Evolutionary conservation across 1,140 invertebrate species (phyloP).

Genomic region (Diabrotica undecimpunctata): DNA sequence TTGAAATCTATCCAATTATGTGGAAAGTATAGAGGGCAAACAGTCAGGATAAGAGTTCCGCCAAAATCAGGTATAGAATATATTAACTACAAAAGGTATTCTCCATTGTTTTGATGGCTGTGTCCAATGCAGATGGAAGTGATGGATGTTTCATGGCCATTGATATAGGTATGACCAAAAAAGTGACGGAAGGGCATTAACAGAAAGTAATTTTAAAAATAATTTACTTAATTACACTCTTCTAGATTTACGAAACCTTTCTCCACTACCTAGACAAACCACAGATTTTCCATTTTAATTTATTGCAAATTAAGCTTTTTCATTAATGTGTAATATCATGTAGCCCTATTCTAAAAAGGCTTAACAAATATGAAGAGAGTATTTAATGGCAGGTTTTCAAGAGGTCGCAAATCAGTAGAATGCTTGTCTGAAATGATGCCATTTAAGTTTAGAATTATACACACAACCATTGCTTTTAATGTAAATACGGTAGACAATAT

Average conservation of each 20-base stretch:
- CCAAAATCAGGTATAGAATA: constrained; percentile 6
- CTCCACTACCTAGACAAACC: constrained; percentile 28
- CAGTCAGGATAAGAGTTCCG: constrained; percentile 29
- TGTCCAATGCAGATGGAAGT: constrained; percentile 39
- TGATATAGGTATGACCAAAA: constrained; percentile 16
- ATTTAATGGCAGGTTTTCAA: constrained; percentile 45
- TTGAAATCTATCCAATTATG: constrained; percentile 21
- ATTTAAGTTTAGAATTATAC: constrained; percentile 45
- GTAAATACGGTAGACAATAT: constrained; percentile 37
- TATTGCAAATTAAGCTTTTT: constrained; percentile 50
- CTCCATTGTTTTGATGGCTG: constrained; percentile 37
- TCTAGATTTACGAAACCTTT: constrained; percentile 30
- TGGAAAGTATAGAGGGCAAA: constrained; percentile 35
- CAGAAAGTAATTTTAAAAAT: constrained; percentile 31
- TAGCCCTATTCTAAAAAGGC: constrained; percentile 43
- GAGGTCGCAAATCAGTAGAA: constrained; percentile 46
- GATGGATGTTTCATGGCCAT: constrained; percentile 15
- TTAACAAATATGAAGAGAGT: constrained; percentile 38
- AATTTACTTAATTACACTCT: constrained; percentile 26
- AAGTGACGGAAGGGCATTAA: constrained; percentile 9
- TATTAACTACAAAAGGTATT: constrained; percentile 39
- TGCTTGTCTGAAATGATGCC: constrained; percentile 47
- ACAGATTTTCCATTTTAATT: constrained; percentile 26
- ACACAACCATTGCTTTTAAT: constrained; percentile 39
- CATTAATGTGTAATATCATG: constrained; percentile 46